Percentiles rank a stretch among this genome's conserved stretches.
Evolutionary conservation across 1,140 invertebrate genomes (phyloP).

Genomic region (Bombus consobrinus): DNA sequence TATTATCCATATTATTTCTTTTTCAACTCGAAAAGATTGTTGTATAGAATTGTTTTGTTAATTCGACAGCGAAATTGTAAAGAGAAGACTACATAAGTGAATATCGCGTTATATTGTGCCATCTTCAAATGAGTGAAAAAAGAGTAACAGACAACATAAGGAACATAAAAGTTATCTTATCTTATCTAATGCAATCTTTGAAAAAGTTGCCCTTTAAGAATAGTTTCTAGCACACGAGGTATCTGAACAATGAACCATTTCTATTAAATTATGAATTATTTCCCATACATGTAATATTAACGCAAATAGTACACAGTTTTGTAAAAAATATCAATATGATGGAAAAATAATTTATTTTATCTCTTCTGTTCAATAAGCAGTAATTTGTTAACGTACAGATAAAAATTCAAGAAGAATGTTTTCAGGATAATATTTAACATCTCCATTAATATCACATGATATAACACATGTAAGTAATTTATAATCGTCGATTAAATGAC

Average conservation of each 20-base stretch:
- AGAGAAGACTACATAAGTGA: background rate
- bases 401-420: background rate
- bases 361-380: too few relatives aligned
- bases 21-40: background rate
- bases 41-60: background rate
- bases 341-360: background rate
- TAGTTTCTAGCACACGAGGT: constrained; percentile 1
- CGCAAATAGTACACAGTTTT: background rate
- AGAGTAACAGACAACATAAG: background rate
- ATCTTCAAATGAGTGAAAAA: background rate
- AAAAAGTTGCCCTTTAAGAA: background rate
- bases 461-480: background rate
- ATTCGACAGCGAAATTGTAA: background rate
- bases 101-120: background rate
- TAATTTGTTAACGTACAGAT: too few relatives aligned
- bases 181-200: constrained; percentile 42
- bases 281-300: background rate
- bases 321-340: background rate
- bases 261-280: background rate
- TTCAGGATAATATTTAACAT: background rate
- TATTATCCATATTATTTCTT: background rate
- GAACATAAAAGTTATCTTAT: constrained; percentile 38
- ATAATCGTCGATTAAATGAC: background rate
- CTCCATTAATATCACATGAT: background rate
- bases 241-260: background rate